Percentiles rank a stretch among this genome's conserved stretches.
Evolutionary conservation across 2,888 invertebrate species (phyloP).

Genomic region (Drosophila siamana): DNA sequence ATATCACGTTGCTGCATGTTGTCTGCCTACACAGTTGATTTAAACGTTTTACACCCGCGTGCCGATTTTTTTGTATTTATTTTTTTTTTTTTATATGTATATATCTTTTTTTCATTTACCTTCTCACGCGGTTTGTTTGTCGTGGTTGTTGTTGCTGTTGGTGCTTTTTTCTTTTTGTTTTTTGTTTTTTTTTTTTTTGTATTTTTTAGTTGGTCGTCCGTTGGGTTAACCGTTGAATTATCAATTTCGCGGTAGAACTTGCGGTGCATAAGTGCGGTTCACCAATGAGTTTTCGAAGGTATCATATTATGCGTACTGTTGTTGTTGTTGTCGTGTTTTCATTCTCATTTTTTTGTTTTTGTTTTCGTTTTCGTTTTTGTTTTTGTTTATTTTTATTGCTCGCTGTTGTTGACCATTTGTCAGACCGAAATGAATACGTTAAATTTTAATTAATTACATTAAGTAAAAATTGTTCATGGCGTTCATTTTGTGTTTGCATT

Average conservation of each 20-base stretch:
- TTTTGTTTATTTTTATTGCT: slow-evolving; percentile 32
- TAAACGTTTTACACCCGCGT: slow-evolving; percentile 68
- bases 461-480: slow-evolving; percentile 66
- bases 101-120: slow-evolving; percentile 29
- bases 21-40: slow-evolving; percentile 63
- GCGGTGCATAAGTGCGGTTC: slow-evolving; percentile 84
- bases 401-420: slow-evolving; percentile 37
- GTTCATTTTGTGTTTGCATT: slow-evolving; percentile 49
- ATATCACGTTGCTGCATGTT: slow-evolving; percentile 36
- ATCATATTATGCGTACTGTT: slow-evolving; percentile 63
- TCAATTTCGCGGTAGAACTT: slow-evolving; percentile 84
- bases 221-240: slow-evolving; percentile 84
- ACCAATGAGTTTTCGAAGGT: slow-evolving; percentile 83
- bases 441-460: slow-evolving; percentile 78
- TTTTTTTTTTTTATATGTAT: not conserved
- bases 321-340: slow-evolving; percentile 25
- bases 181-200: slow-evolving; percentile 39
- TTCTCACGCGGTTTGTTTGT: slow-evolving; percentile 42
- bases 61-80: slow-evolving; percentile 24
- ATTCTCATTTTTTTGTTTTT: slow-evolving; percentile 16
- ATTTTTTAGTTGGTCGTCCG: slow-evolving; percentile 66
- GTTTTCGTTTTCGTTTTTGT: slow-evolving; percentile 18
- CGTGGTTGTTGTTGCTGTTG: slow-evolving; percentile 33
- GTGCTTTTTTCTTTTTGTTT: slow-evolving; percentile 39
- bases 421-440: slow-evolving; percentile 72